Base-by-base conservation (phyloP, 2,888 invertebrate species). In the Phymatocera aterrima region DNA sequence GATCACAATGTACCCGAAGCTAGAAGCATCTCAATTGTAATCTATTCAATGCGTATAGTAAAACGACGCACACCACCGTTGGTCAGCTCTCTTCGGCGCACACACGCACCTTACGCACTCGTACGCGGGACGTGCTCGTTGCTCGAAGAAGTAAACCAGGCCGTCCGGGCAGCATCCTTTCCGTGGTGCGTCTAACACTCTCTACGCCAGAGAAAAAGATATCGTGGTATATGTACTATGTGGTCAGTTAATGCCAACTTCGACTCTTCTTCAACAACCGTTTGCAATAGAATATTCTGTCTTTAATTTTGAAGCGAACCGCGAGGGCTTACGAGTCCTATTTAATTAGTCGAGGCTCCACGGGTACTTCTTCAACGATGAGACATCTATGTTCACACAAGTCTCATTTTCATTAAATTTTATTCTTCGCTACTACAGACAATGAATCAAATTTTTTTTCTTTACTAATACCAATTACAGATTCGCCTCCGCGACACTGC, bases 171-270 rank as follows among this genome's bases (percentile, higher is more conserved):
- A 78, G 77, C 77, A 78, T 78, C 77, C 68, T 78, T 78, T 86
- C 83, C 83, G 84, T 83, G 85, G 83, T 84, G 83, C 84, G 87
- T 87, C 87, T 88, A 88, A 88, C 87, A 88, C 88, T 88, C 88
- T 87, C 88, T 86, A 87, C 85, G 57, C 24, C 24, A 87, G 81
- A 84, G 87, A 85, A 86, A 87, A 85, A 85, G 84, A 84, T 65
- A 81, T 70, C 77, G 70, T 72, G 24, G 37, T 43, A 6, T 12
- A 18, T 51, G 28, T 46, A 51, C 34, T 18, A 18, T 68, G 46
- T 15, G 46, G 43, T 46, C 21, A 40, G 40, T 18, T 24, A 12
- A 21, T 21, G 40, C 40, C 43, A 43, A 43, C 65, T 65, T 43
- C 65, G 43, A 61, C n/a, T 61, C 31, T 34, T 18, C 8, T 34